Base-by-base conservation (phyloP, 2,113 vertebrate species). In the Nesoenas mayeri region DNA sequence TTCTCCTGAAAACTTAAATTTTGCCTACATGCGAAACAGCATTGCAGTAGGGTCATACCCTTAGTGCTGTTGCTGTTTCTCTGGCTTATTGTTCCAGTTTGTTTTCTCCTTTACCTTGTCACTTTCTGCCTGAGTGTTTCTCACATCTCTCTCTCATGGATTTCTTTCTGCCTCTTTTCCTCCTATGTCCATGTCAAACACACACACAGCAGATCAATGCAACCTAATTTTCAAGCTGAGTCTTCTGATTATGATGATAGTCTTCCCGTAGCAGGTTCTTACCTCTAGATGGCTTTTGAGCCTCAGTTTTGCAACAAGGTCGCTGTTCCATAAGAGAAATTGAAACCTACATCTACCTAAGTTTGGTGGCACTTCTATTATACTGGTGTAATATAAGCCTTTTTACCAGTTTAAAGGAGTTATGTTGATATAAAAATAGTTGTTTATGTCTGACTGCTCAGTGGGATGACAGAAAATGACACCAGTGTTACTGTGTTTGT, bases 181-280 rank as follows among this genome's bases (percentile, higher is more conserved):
- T 89, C 28, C 28, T 79, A 0, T 44, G 42, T 12, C 26, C 6
- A 3, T 8, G 12, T 65, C 26, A 70, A 65, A 54, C 36, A n/a
- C 4, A 6, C 29, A 26, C 54, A 54, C n/a, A 87, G 5, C 20
- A 70, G 20, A 58, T 81, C n/a, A 81, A 5, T 32, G n/a, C 34
- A 84, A 15, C 56, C 4, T 66, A 22, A 18, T 44, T 81, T 79
- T 74, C 0, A 0, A 26, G 66, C 20, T 12, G 13, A 66, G 4
- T 67, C 26, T 71, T 61, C 56, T 40, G 24, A 47, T 80, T 29
- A 1, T 47, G 38, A 66, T 0, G 5, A 5, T 29, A 70, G 18
- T 62, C 4, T 13, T 71, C 20, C 57, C 1, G 2, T 38, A 81
- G 26, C 15, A 54, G 15, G 2, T 24, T 77, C 26, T 53, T 53